Evolutionary conservation across 2,888 invertebrate genomes (phyloP).

Genomic region (Hirtodrosophila trivittata): DNA sequence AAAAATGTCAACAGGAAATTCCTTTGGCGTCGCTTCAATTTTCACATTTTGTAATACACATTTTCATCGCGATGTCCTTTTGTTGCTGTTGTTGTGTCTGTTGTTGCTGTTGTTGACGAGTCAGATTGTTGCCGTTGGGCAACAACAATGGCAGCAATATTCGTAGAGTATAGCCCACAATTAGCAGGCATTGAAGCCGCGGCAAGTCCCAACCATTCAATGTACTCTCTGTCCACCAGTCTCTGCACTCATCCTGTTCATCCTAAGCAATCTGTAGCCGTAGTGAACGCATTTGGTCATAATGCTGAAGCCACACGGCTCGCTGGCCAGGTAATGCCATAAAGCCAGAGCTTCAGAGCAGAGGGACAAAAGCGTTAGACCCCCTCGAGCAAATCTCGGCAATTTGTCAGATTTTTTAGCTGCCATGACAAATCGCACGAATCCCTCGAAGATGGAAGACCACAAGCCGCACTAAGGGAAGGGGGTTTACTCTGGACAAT

Average conservation of each 20-base stretch:
- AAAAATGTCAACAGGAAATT: slow-evolving; percentile 80
- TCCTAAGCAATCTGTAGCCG: not conserved
- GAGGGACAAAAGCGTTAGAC: slow-evolving; percentile 21
- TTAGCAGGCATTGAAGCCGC: slow-evolving; percentile 38
- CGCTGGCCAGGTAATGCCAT: slow-evolving; percentile 42
- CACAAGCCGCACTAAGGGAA: slow-evolving; percentile 1
- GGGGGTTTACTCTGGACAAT: not conserved
- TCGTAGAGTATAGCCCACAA: slow-evolving; percentile 22
- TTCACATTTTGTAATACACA: slow-evolving; percentile 50
- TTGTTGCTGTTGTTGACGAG: slow-evolving; percentile 7
- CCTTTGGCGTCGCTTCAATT: slow-evolving; percentile 72
- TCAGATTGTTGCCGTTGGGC: not conserved
- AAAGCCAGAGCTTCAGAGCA: too few species aligned
- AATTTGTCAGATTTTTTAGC: slow-evolving; percentile 57
- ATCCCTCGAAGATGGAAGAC: slow-evolving; percentile 12
- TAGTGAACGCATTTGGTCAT: slow-evolving; percentile 13
- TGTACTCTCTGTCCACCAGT: not conserved
- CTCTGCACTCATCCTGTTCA: not conserved
- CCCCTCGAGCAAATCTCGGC: slow-evolving; percentile 54
- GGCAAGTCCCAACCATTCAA: slow-evolving; percentile 8
- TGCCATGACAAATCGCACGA: slow-evolving; percentile 48
- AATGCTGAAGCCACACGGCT: slow-evolving; percentile 35
- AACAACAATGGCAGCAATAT: slow-evolving; percentile 15
- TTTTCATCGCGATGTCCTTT: too few species aligned
- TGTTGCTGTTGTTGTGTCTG: too few species aligned